phyloP scores from a whole-genome alignment of 2,888 invertebrate genomes.

The Chloroclystis v-ata region DNA sequence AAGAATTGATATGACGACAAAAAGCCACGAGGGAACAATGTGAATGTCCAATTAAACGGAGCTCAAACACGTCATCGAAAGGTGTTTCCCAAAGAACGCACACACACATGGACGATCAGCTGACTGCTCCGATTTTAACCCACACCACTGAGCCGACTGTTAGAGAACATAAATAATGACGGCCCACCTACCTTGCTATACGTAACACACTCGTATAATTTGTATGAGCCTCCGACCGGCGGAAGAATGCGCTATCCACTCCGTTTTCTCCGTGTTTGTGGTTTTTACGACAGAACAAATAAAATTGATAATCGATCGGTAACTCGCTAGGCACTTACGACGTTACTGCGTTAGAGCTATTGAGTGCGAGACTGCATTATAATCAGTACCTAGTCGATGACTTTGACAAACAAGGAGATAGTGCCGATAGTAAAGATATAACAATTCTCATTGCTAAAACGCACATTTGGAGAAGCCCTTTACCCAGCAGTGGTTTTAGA shows the following conservation, averaged over 20 bases:
- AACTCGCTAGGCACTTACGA: constrained; percentile 50
- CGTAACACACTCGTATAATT: constrained; percentile 74
- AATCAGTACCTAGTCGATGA: constrained; percentile 34
- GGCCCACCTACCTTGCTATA: constrained; percentile 76
- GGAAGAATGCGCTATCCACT: constrained; percentile 68
- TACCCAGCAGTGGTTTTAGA: too few species aligned
- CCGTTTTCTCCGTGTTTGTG: constrained; percentile 59
- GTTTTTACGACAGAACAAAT: constrained; percentile 59
- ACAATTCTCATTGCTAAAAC: not conserved
- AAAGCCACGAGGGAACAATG: constrained; percentile 71
- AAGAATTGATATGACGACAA: constrained; percentile 37
- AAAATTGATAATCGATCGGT: constrained; percentile 53
- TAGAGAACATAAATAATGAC: constrained; percentile 79
- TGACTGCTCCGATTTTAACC: constrained; percentile 78
- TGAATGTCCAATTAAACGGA: constrained; percentile 76
- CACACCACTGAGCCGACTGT: constrained; percentile 72
- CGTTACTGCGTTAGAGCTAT: constrained; percentile 43
- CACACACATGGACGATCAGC: constrained; percentile 69
- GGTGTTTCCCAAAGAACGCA: constrained; percentile 78
- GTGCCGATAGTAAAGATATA: constrained; percentile 6
- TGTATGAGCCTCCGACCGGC: constrained; percentile 66
- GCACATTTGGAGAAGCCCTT: not conserved
- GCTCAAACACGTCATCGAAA: constrained; percentile 76
- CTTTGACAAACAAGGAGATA: constrained; percentile 4
- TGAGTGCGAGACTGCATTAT: constrained; percentile 66